Evolutionary conservation across 1,140 invertebrate genomes (phyloP), one percentile per base, ranked within the genome.

Genomic region (Heliconius eleuchia): DNA sequence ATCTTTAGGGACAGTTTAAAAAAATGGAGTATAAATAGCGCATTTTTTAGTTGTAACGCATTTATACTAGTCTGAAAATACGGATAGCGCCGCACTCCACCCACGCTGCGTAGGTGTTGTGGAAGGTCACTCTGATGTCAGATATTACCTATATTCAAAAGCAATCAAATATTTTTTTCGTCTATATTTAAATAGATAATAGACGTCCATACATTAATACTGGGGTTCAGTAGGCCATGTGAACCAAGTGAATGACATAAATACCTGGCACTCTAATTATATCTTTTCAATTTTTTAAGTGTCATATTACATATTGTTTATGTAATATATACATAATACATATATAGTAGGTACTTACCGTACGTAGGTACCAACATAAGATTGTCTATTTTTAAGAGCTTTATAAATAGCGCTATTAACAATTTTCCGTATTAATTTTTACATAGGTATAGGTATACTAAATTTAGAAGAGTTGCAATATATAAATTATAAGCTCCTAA

Each of bases 1-100:
- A 55, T 34, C 34, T 30, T 52, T 39, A 72, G 37, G 70, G 27
- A 77, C 76, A 50, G 76, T 11, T 60, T 46, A 4, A 60, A 60
- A 60, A 60, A 60, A 60, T 30, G 13, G 80, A 74, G 82, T 87
- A 88, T 88, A 71, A 87, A 89, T 72, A 77, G 74, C 37, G 50
- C 73, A 87, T 87, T 87, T 88, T 85, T 88, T 84, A 82, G 84
- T 83, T 76, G 80, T 73, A 79, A 86, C 85, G 84, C 87, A 88
- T 87, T 88, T 88, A 86, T 83, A 88, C 76, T 84, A 86, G 83
- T 85, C 81, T 81, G 60, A 74, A 82, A 73, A 82, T 71, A 80
- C 85, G 84, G 77, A 88, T 85, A 89, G 87, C 88, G 83, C 84
- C 73, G 74, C 70, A 78, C 77, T 71, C 73, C 77, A 79, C 52